These are phyloP conservation scores for Halcyon chelicuti DNA, from an alignment of 2,797 vertebrate species.

Conservation along the genomic window DNA sequence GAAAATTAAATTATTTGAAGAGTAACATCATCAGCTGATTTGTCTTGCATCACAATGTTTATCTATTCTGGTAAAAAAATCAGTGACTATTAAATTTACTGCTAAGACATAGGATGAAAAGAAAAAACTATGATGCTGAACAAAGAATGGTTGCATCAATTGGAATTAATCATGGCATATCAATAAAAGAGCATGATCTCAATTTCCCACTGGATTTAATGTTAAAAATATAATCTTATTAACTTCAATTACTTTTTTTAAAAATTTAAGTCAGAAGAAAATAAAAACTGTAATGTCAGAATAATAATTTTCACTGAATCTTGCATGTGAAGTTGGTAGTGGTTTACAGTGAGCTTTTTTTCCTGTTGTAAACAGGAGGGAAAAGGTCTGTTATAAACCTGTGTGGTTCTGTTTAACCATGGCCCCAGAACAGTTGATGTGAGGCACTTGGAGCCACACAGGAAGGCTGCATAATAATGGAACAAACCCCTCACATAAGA, in stretches of 20 bases:
- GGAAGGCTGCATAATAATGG: constrained; percentile 5
- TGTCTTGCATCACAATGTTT: constrained; percentile 8
- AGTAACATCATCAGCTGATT: constrained; percentile 1
- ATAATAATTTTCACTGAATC: background rate
- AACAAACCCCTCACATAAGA: background rate
- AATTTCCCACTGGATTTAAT: constrained; percentile 18
- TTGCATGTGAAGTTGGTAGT: background rate
- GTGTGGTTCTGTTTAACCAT: constrained; percentile 1
- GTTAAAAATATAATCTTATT: background rate
- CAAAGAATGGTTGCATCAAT: background rate
- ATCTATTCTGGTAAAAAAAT: constrained; percentile 11
- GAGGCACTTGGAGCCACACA: background rate
- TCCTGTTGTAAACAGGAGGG: background rate
- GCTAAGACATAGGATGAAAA: background rate
- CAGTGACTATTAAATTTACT: constrained; percentile 37
- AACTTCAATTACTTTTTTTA: background rate
- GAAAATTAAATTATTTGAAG: constrained; percentile 42
- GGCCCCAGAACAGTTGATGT: background rate
- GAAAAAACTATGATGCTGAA: background rate
- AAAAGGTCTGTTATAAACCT: constrained; percentile 3
- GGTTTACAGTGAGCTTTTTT: background rate
- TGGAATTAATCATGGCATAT: constrained; percentile 1
- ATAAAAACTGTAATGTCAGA: background rate
- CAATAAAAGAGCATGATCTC: background rate
- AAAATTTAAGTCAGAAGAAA: background rate